A percentile compares a stretch with the other conserved stretches of the same genome.
Conservation (phyloP, 2,888 invertebrate genomes). For the Amaurobius ferox region DNA sequence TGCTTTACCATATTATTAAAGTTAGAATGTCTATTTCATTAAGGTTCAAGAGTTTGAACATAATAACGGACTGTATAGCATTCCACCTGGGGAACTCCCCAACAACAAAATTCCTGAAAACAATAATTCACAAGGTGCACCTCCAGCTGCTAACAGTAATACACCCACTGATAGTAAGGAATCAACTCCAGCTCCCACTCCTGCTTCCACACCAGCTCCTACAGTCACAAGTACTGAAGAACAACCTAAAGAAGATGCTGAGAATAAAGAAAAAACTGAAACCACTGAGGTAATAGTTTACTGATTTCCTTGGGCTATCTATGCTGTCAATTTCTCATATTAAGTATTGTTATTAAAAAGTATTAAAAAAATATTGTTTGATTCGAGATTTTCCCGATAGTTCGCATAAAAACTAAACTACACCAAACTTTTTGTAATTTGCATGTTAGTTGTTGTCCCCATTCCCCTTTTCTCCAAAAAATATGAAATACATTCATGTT, state of each 20-base stretch:
- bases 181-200: conserved; percentile 72
- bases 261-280: conserved; percentile 73
- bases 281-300: conserved; percentile 75
- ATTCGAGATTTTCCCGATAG: no score
- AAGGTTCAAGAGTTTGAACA: conserved; percentile 99
- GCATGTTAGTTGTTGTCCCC: no score
- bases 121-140: conserved; percentile 15
- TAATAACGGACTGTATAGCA: conserved; percentile 97
- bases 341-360: no score
- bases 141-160: conserved; percentile 38
- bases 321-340: no score
- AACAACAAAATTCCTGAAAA: conserved; percentile 15
- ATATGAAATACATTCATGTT: no score
- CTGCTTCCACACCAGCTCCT: conserved; percentile 71
- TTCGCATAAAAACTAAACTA: no score
- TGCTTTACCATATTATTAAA: no score
- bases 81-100: conserved; percentile 82
- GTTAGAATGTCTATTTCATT: no score
- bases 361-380: no score
- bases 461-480: no score
- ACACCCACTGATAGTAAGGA: conserved; percentile 74
- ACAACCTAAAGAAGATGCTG: conserved; percentile 52
- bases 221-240: conserved; percentile 28
- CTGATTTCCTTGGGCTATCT: no score
- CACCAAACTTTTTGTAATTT: no score